Percentiles rank a stretch among this genome's conserved stretches.
phyloP scores from a whole-genome alignment of 1,140 invertebrate genomes.

The Trichonephila inaurata region DNA sequence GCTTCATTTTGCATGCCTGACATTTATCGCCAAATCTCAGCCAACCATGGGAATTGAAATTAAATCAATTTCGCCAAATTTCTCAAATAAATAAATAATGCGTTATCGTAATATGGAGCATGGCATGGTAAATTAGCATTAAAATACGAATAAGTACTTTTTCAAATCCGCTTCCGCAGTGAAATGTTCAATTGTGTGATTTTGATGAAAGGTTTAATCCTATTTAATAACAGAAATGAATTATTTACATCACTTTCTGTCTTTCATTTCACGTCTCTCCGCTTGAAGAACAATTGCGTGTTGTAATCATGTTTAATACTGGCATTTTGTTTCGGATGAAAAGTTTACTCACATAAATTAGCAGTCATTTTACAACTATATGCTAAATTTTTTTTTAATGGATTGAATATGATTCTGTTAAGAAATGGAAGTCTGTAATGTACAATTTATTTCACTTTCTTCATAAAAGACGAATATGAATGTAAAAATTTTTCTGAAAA shows the following conservation, averaged over 20 bases:
- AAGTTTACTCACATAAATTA: not conserved
- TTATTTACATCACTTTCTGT: not conserved
- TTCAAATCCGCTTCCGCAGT: not conserved
- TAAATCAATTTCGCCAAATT: slow-evolving; percentile 10
- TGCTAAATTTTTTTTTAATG: not conserved
- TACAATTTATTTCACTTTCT: too few relatives aligned
- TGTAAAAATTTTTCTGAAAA: too few relatives aligned
- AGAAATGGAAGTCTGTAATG: too few relatives aligned
- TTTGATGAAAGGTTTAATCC: slow-evolving; percentile 18
- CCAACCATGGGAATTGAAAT: slow-evolving; percentile 9
- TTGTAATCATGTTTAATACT: not conserved
- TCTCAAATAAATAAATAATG: not conserved
- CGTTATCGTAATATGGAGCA: not conserved
- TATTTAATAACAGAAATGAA: not conserved
- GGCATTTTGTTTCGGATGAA: not conserved
- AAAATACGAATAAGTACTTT: not conserved
- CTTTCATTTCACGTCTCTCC: not conserved
- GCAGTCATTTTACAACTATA: not conserved
- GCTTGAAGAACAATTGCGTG: not conserved
- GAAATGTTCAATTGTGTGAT: not conserved
- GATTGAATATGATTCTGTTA: not conserved
- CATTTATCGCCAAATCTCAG: not conserved
- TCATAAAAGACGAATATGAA: too few relatives aligned
- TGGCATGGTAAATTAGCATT: not conserved
- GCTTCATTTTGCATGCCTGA: not conserved